Evolutionary conservation across 2,113 vertebrate genomes (phyloP).

Genomic region (Nibea coibor): DNA sequence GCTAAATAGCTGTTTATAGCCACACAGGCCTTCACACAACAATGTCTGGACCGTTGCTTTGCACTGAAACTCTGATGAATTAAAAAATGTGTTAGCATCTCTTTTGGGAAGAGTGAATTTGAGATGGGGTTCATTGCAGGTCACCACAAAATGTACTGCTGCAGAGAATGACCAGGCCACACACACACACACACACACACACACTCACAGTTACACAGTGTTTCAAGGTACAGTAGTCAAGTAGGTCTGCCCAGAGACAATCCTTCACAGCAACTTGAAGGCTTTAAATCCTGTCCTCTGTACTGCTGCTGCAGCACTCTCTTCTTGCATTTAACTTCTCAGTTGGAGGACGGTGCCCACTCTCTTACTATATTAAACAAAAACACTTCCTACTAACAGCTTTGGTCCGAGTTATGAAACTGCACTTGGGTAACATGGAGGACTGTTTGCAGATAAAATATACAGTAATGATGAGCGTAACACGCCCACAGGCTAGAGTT

Average conservation of each 20-base stretch:
- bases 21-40: neutral
- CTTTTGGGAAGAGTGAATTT: slow-evolving; percentile 2
- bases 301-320: slow-evolving; percentile 49
- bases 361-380: slow-evolving; percentile 75
- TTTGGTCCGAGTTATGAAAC: slow-evolving; percentile 70
- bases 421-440: slow-evolving; percentile 28
- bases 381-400: slow-evolving; percentile 70
- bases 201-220: slow-evolving; percentile 19
- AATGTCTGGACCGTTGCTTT: neutral
- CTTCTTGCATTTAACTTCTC: slow-evolving; percentile 57
- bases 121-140: slow-evolving; percentile 19
- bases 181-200: slow-evolving; percentile 32
- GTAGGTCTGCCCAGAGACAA: slow-evolving; percentile 45
- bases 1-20: slow-evolving; percentile 1
- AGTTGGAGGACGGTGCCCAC: slow-evolving; percentile 65
- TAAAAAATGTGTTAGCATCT: slow-evolving; percentile 41
- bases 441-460: slow-evolving; percentile 23
- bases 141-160: slow-evolving; percentile 36
- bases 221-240: slow-evolving; percentile 52
- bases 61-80: slow-evolving; percentile 29
- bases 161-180: slow-evolving; percentile 15
- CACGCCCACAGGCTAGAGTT: neutral
- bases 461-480: slow-evolving; percentile 17
- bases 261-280: slow-evolving; percentile 36
- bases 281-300: slow-evolving; percentile 53